Evolutionary conservation across 92 coral and sea anemone genomes (phyloP).

Genomic region (Phenganax subtilis): DNA sequence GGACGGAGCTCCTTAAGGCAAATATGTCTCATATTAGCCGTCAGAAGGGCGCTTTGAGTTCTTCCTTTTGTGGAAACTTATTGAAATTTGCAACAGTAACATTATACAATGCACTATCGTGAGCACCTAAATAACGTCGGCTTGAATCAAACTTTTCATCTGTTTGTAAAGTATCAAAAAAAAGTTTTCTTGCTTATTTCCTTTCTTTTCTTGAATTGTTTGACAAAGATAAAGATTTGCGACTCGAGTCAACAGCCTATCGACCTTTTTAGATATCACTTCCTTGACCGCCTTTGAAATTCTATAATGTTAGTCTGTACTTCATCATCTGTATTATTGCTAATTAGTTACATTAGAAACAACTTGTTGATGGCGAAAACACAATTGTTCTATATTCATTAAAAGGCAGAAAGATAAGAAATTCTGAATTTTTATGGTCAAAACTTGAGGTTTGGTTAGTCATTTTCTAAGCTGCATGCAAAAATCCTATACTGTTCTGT

Average conservation of each 20-base stretch:
- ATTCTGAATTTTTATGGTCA: no score
- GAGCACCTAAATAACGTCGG: not conserved
- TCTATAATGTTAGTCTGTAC: not conserved
- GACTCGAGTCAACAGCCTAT: constrained; percentile 33
- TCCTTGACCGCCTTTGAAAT: not conserved
- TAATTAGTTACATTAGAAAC: not conserved
- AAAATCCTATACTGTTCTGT: no score
- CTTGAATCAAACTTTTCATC: not conserved
- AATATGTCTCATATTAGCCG: not conserved
- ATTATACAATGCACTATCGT: not conserved
- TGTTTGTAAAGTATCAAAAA: constrained; percentile 25
- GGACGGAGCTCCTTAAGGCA: constrained; percentile 22
- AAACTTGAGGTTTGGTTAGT: no score
- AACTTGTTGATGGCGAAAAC: no score
- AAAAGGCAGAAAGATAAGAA: no score
- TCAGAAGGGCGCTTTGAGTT: not conserved
- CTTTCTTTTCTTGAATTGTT: constrained; percentile 35
- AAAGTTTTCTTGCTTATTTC: constrained; percentile 34
- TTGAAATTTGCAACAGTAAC: constrained; percentile 20
- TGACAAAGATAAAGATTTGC: constrained; percentile 35
- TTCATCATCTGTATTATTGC: not conserved
- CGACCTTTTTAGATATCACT: constrained; percentile 28
- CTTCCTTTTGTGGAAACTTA: not conserved
- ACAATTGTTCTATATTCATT: no score
- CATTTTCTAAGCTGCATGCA: no score